phyloP scores from a whole-genome alignment of 2,113 vertebrate species.

The Bubo scandiacus region DNA sequence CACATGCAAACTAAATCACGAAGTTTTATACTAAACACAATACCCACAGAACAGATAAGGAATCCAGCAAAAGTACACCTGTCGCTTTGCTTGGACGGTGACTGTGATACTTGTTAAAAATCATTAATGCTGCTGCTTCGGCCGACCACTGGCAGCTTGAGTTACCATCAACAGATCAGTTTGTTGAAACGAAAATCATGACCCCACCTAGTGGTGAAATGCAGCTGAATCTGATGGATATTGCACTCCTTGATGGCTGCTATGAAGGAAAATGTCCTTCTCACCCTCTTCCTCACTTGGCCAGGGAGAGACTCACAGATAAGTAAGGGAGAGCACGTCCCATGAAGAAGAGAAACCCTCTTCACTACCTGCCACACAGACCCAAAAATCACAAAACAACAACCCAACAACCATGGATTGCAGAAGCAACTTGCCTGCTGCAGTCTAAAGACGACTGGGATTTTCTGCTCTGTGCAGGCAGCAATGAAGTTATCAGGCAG shows the following conservation, averaged over 20 bases:
- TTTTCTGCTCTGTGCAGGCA: constrained; percentile 88
- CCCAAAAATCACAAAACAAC: background rate
- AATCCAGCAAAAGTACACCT: background rate
- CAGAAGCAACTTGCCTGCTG: constrained; percentile 83
- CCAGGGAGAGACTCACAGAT: background rate
- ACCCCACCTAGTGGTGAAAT: background rate
- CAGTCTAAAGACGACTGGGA: constrained; percentile 90
- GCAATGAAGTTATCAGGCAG: constrained; percentile 94
- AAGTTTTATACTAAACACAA: background rate
- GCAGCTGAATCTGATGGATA: background rate
- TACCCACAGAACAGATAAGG: background rate
- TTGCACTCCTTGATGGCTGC: fast-evolving
- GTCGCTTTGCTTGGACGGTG: no score
- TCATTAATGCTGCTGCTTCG: background rate
- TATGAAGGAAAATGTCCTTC: fast-evolving
- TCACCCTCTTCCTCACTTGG: background rate
- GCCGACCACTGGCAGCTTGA: background rate
- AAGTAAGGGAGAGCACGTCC: background rate
- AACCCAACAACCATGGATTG: background rate
- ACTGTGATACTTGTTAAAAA: background rate
- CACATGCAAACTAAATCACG: fast-evolving
- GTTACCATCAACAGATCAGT: fast-evolving
- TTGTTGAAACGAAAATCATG: background rate
- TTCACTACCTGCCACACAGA: background rate
- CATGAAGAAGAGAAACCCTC: background rate